Percentiles rank a stretch among this genome's conserved stretches.
These are phyloP conservation scores for Tylochromis polylepis DNA, from an alignment of 2,113 vertebrate species.

Conservation along the genomic window DNA sequence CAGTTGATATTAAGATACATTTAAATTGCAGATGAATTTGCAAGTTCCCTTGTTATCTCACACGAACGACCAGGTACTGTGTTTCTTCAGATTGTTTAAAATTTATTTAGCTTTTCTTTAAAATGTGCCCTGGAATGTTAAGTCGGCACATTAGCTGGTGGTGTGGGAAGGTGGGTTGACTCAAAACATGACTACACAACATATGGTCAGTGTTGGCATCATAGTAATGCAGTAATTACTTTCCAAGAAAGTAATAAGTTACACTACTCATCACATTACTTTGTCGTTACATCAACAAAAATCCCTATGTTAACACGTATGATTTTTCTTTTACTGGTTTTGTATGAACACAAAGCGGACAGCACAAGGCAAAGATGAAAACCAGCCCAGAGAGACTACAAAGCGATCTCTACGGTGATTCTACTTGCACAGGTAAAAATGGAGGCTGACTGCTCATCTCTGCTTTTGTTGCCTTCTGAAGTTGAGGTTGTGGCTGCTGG, in stretches of 20 bases:
- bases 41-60: neutral
- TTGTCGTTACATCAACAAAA: neutral
- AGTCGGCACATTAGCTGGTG: neutral
- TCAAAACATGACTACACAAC: neutral
- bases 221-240: neutral
- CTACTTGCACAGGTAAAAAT: neutral
- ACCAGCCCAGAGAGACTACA: neutral
- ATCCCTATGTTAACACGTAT: neutral
- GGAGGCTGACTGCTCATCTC: neutral
- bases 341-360: neutral
- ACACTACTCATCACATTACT: neutral
- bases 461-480: neutral
- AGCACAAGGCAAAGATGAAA: neutral
- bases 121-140: neutral
- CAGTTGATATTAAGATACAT: neutral
- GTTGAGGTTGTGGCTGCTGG: neutral
- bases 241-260: neutral
- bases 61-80: neutral
- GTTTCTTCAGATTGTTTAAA: neutral
- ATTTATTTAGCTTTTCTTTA: neutral
- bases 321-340: neutral
- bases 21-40: neutral
- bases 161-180: neutral
- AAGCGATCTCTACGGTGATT: fast-evolving
- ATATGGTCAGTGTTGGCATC: neutral